These are phyloP conservation scores for Chlamydotis undulata DNA, from an alignment of 2,113 vertebrate species.

Conservation along the genomic window DNA sequence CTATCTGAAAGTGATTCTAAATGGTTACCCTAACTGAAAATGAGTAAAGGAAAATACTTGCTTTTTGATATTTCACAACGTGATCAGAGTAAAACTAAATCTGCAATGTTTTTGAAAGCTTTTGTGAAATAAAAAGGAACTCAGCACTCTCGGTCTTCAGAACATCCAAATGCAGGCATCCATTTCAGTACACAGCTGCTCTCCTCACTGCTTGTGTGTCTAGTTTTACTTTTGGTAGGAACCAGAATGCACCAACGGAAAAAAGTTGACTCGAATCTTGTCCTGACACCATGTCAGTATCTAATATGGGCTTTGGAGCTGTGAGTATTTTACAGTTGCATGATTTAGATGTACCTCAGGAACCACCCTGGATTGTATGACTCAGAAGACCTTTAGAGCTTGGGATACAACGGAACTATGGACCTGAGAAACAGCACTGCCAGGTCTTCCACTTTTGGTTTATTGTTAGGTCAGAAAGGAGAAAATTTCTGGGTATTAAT, in stretches of 20 bases:
- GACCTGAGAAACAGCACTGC: background rate
- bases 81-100: background rate
- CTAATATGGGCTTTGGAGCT: background rate
- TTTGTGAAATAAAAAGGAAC: background rate
- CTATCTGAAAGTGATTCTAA: background rate
- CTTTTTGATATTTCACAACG: background rate
- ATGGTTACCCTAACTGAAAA: background rate
- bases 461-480: background rate
- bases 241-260: background rate
- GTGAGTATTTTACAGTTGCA: background rate
- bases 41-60: background rate
- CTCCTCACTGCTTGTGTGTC: background rate
- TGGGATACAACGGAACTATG: background rate
- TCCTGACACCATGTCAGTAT: background rate
- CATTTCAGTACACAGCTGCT: background rate
- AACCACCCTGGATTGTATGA: accelerated
- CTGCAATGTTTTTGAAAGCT: background rate
- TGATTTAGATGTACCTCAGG: background rate
- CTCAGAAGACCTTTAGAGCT: background rate
- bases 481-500: background rate
- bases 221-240: background rate
- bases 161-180: background rate
- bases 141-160: background rate
- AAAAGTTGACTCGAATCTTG: background rate
- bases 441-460: background rate